A percentile compares a stretch with the other conserved stretches of the same genome.
Conservation (phyloP, 2,797 vertebrate species). For the Dermochelys coriacea region DNA sequence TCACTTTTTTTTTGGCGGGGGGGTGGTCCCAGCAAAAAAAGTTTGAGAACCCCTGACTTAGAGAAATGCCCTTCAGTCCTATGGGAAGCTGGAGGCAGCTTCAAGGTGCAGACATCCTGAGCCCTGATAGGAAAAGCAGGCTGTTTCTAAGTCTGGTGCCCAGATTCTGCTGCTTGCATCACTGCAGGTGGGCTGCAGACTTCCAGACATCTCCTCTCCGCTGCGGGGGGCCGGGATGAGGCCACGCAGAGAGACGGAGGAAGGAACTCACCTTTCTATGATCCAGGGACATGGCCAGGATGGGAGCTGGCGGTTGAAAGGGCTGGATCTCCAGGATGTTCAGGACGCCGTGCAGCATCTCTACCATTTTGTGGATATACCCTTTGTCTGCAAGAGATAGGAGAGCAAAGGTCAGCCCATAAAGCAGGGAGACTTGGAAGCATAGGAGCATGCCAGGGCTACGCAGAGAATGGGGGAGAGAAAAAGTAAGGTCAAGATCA, state of each 20-base stretch:
- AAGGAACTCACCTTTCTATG: conserved; percentile 65
- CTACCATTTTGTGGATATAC: conserved; percentile 81
- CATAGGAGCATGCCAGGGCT: neutral
- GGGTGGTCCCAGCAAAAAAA: no score
- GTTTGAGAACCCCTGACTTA: no score
- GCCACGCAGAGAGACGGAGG: neutral
- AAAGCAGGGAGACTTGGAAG: accelerated
- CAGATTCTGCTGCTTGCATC: neutral
- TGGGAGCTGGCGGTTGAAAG: conserved; percentile 57
- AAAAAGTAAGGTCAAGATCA: neutral
- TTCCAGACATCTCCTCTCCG: neutral
- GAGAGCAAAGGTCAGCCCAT: neutral
- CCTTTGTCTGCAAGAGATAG: conserved; percentile 75
- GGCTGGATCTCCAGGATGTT: conserved; percentile 82
- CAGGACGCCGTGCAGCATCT: conserved; percentile 40
- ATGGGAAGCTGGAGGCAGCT: no score
- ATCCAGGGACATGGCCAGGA: conserved; percentile 79
- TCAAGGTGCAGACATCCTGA: neutral
- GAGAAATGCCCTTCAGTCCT: neutral
- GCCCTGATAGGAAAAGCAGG: neutral
- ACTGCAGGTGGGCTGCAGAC: neutral
- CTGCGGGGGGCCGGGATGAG: neutral
- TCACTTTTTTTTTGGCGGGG: no score
- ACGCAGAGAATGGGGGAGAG: neutral
- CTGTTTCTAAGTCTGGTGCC: neutral